Evolutionary conservation across 2,888 invertebrate genomes (phyloP).

Genomic region (Hydroisotoma schaefferi): DNA sequence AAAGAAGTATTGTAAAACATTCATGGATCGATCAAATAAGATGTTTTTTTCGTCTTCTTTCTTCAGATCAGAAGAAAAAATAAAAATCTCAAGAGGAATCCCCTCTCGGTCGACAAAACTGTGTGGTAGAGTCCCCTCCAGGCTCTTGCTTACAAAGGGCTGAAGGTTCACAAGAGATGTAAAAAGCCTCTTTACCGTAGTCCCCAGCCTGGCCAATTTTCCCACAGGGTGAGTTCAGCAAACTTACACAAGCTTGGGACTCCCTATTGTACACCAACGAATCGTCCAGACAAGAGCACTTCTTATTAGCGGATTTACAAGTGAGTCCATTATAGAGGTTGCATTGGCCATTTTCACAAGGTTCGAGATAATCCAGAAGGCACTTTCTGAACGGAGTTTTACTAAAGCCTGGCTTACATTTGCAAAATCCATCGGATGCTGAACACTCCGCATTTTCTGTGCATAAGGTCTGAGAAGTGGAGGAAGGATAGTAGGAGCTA

Average conservation of each 20-base stretch:
- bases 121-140: slow-evolving; percentile 36
- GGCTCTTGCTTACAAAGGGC: slow-evolving; percentile 32
- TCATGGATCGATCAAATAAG: background rate
- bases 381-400: slow-evolving; percentile 38
- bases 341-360: slow-evolving; percentile 32
- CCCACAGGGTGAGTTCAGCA: slow-evolving; percentile 31
- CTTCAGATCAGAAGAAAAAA: background rate
- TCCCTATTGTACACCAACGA: slow-evolving; percentile 28
- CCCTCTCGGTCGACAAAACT: slow-evolving; percentile 19
- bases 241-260: slow-evolving; percentile 25
- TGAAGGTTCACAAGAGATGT: slow-evolving; percentile 29
- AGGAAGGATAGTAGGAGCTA: slow-evolving; percentile 13
- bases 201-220: slow-evolving; percentile 37
- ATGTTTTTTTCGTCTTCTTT: background rate
- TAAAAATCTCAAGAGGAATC: background rate
- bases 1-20: background rate
- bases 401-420: slow-evolving; percentile 17
- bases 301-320: slow-evolving; percentile 23
- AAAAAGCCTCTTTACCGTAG: slow-evolving; percentile 36
- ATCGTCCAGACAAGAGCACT: slow-evolving; percentile 35
- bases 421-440: slow-evolving; percentile 18
- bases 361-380: slow-evolving; percentile 21
- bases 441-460: slow-evolving; percentile 24
- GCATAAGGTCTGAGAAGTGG: slow-evolving; percentile 19
- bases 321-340: slow-evolving; percentile 29